Conservation (phyloP, 2,113 vertebrate species). For the Arvicanthis niloticus region DNA sequence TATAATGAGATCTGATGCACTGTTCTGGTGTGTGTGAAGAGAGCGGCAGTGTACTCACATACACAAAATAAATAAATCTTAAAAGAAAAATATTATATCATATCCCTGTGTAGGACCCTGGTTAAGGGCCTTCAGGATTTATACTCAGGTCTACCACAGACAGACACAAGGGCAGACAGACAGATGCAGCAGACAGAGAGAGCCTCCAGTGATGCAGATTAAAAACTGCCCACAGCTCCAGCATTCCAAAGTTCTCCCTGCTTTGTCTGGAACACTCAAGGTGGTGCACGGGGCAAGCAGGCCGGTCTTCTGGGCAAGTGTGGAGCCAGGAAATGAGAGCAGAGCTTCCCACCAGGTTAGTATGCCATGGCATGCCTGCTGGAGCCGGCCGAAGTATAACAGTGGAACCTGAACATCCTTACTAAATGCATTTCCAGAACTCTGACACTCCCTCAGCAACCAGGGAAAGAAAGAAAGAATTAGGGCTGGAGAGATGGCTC, state of each 20-base stretch:
- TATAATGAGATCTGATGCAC: too few relatives aligned
- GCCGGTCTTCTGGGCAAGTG: not conserved
- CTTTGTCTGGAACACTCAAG: not conserved
- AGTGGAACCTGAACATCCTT: not conserved
- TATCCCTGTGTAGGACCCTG: not conserved
- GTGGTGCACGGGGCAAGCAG: not conserved
- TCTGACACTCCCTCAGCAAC: not conserved
- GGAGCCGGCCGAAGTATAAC: not conserved
- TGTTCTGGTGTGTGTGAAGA: too few relatives aligned
- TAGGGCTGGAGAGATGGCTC: too few relatives aligned
- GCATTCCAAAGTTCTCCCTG: not conserved
- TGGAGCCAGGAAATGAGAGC: not conserved
- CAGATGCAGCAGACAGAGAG: not conserved
- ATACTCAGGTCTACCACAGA: not conserved
- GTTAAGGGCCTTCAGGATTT: conserved; percentile 19
- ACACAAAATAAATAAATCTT: too few relatives aligned
- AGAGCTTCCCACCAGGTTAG: not conserved
- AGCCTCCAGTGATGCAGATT: not conserved
- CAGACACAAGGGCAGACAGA: not conserved
- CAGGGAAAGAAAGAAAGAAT: not conserved
- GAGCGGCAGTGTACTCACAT: too few relatives aligned
- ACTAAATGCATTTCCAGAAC: not conserved
- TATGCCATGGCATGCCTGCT: too few relatives aligned
- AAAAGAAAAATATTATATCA: not conserved
- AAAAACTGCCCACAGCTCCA: not conserved